Evolutionary conservation across 1,140 invertebrate genomes (phyloP).

Genomic region (Bombus affinis): DNA sequence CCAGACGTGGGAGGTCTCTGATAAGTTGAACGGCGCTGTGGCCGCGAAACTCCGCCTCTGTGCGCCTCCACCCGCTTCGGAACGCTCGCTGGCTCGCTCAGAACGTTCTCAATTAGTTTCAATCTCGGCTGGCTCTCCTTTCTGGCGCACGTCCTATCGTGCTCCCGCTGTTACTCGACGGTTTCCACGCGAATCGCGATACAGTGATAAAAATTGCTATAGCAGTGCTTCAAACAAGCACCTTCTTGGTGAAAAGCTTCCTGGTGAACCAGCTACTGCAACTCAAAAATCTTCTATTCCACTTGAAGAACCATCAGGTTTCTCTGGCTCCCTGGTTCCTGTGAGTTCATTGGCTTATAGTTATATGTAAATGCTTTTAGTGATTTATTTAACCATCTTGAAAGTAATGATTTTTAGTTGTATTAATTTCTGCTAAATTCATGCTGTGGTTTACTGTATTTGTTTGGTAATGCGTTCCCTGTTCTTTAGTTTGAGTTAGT

Average conservation of each 20-base stretch:
- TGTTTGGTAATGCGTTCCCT: no score
- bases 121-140: conserved; percentile 63
- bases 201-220: not conserved
- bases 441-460: not conserved
- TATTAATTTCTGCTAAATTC: not conserved
- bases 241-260: not conserved
- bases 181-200: conserved; percentile 30
- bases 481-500: not conserved
- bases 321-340: not conserved
- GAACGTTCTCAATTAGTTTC: conserved; percentile 58
- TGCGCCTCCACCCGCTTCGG: conserved; percentile 30
- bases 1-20: conserved; percentile 40
- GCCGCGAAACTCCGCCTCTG: conserved; percentile 67
- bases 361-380: not conserved
- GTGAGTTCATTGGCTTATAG: not conserved
- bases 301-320: not conserved
- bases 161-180: not conserved
- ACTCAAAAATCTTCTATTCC: not conserved
- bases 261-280: not conserved
- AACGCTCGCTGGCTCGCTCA: conserved; percentile 28
- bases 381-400: not conserved
- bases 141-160: conserved; percentile 18
- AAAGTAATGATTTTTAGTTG: not conserved
- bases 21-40: conserved; percentile 20
- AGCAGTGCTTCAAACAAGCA: not conserved